Evolutionary conservation across 2,888 invertebrate genomes (phyloP).

Genomic region (Pseudococcus jackbeardsleyi): DNA sequence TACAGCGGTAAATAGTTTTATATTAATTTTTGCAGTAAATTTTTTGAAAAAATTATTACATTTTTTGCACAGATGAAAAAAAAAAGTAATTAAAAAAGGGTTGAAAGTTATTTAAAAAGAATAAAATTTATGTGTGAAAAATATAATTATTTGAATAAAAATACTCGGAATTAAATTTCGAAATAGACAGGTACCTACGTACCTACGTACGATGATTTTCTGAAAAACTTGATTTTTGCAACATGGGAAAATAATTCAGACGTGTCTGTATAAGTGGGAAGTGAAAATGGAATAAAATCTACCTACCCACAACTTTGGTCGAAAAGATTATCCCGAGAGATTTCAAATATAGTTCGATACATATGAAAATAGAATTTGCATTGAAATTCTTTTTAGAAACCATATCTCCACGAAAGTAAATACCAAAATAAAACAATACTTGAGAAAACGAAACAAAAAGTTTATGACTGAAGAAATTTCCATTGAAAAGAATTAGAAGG

Average conservation of each 20-base stretch:
- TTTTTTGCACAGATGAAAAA: background rate
- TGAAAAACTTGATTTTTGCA: background rate
- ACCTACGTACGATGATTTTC: background rate
- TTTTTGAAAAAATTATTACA: background rate
- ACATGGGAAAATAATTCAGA: background rate
- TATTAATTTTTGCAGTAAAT: constrained; percentile 5
- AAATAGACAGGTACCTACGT: background rate
- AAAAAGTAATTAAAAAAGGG: constrained; percentile 7
- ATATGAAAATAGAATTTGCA: background rate
- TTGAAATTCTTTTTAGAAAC: background rate
- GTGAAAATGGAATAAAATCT: background rate
- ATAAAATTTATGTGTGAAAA: background rate
- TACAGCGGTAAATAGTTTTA: background rate
- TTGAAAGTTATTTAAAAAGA: constrained; percentile 27
- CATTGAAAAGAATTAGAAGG: too few relatives aligned
- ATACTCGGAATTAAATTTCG: background rate
- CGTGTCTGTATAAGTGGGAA: background rate
- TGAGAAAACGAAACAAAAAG: background rate
- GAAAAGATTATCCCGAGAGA: background rate
- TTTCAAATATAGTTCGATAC: background rate
- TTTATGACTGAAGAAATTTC: background rate
- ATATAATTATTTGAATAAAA: too few relatives aligned
- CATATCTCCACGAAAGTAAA: background rate
- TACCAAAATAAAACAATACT: too few relatives aligned
- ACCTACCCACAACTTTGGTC: background rate